Evolutionary conservation across 2,113 vertebrate species (phyloP), one percentile per base, ranked within the genome.

Genomic region (Paracanthobrama guichenoti): DNA sequence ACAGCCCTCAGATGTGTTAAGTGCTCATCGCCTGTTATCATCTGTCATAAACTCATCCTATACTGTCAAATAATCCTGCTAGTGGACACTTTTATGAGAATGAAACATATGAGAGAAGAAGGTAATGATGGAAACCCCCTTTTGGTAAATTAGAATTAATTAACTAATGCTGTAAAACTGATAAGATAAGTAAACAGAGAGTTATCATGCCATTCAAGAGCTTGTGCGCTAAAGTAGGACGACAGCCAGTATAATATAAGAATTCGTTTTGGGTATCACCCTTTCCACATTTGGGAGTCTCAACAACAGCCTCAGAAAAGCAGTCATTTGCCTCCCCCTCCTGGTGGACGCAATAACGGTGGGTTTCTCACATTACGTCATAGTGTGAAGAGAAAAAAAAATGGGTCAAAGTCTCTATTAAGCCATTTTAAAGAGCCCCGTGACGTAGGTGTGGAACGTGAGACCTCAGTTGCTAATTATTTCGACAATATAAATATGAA

Each of bases 331-430:
- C 88, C 89, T 48, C 83, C 84, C 78, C 46, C 84, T 85, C 26
- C 44, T 81, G 84, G 84, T 67, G 6, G 13, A 3, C 9, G 6
- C n/a, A 1, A 57, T 48, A 84, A 83, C 11, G 0, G 44, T 35
- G 28, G 55, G 55, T 26, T 48, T 57, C 81, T 42, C 35, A 87
- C 84, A 92, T 94, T 88, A 93, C 93, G 90, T 93, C 92, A 94
- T 93, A 88, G 86, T 84, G 88, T 88, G 85, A 83, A 79, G 90
- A 87, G 39, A 90, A 85, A 84, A 85, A 84, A 82, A 84, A 88
- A 88, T 89, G 75, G 87, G 83, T 83, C 76, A 90, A 90, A 89
- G 90, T 4, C 26, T 26, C 46, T 74, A 90, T 90, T 88, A 90
- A 89, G 89, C 90, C 91, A 92, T 81, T 85, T 76, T 88, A 86